Percentiles rank a stretch among this genome's conserved stretches.
Conservation (phyloP, 92 coral and sea anemone genomes). For the Palythoa caribaeorum region DNA sequence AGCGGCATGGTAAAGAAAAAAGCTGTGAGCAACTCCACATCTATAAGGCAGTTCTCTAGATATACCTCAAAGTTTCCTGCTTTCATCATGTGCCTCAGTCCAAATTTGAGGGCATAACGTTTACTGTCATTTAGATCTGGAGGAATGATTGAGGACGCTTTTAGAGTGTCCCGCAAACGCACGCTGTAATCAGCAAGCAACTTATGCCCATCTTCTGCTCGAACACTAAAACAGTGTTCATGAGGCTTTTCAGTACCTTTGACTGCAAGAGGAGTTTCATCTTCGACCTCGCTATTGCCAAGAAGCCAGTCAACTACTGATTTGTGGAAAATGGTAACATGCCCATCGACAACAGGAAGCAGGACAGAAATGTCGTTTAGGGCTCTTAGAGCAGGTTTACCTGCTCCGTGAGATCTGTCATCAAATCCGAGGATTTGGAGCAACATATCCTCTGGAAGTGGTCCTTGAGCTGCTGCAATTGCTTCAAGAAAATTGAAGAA, state of each 20-base stretch:
- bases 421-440: slow-evolving; percentile 36
- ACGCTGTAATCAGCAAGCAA: slow-evolving; percentile 32
- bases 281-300: neutral
- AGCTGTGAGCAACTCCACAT: neutral
- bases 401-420: slow-evolving; percentile 6
- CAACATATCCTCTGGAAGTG: slow-evolving; percentile 32
- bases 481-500: slow-evolving; percentile 50
- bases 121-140: slow-evolving; percentile 43
- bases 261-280: neutral
- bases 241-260: slow-evolving; percentile 2
- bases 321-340: slow-evolving; percentile 40
- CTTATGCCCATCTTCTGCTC: slow-evolving; percentile 23
- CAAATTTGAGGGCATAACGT: slow-evolving; percentile 45
- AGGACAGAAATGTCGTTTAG: neutral
- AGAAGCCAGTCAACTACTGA: slow-evolving; percentile 45
- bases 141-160: slow-evolving; percentile 6
- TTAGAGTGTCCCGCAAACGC: neutral
- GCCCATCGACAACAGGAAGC: slow-evolving; percentile 29
- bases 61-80: slow-evolving; percentile 11
- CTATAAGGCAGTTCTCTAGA: neutral
- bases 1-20: slow-evolving; percentile 10
- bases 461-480: slow-evolving; percentile 20
- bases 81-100: neutral
- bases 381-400: slow-evolving; percentile 24
- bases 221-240: slow-evolving; percentile 56